A percentile compares a stretch with the other conserved stretches of the same genome.
These are phyloP conservation scores for Phalacrocorax carbo DNA, from an alignment of 2,113 vertebrate genomes.

Conservation along the genomic window DNA sequence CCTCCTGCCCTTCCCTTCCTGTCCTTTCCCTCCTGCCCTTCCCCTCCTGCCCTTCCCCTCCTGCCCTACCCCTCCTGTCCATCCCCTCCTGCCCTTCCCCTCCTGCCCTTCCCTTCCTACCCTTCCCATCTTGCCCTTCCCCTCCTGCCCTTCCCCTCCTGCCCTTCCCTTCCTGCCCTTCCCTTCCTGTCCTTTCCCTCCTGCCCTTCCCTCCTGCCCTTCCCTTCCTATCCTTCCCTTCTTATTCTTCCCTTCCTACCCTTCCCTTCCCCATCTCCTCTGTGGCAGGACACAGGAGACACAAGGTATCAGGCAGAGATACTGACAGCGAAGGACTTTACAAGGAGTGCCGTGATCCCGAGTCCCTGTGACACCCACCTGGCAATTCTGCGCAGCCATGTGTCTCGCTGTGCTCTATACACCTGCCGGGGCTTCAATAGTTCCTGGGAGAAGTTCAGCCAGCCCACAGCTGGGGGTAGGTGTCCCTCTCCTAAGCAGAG, in stretches of 20 bases:
- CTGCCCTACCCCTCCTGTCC: too few species aligned
- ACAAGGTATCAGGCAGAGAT: neutral
- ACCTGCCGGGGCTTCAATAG: neutral
- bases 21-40: too few species aligned
- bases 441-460: neutral
- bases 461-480: neutral
- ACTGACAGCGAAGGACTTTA: neutral
- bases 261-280: neutral
- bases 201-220: neutral
- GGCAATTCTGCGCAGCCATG: neutral
- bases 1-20: too few species aligned
- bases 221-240: neutral
- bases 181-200: neutral
- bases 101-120: too few species aligned
- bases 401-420: neutral
- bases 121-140: too few species aligned
- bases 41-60: too few species aligned
- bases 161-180: neutral
- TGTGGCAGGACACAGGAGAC: neutral
- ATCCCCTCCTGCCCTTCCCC: too few species aligned
- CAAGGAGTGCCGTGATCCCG: too few species aligned
- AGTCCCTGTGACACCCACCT: accelerated
- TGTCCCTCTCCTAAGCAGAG: neutral
- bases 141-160: neutral
- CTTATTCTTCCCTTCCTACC: neutral